Conservation (phyloP, 2,113 vertebrate genomes). For the Mungos mungo region DNA sequence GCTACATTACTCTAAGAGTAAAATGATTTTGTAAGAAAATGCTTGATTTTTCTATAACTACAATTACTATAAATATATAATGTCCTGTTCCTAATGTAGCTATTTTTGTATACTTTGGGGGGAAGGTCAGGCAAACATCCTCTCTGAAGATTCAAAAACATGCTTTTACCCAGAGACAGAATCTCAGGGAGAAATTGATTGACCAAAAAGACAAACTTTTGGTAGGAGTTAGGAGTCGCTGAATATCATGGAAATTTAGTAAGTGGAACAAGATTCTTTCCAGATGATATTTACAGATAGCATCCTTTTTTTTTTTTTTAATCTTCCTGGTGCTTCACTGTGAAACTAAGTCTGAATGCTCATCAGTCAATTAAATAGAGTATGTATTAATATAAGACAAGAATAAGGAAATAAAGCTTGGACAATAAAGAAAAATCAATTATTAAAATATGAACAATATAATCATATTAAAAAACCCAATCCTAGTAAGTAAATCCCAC, state of each 20-base stretch:
- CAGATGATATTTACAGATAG: conserved; percentile 13
- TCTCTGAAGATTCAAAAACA: conserved; percentile 22
- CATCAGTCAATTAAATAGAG: background rate
- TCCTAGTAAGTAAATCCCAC: background rate
- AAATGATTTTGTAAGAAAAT: conserved; percentile 58
- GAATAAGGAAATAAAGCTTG: background rate
- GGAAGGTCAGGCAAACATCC: background rate
- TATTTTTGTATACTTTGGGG: background rate
- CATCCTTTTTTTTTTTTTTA: background rate
- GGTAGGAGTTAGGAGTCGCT: background rate
- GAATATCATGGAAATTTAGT: background rate
- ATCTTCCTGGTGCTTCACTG: background rate
- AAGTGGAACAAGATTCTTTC: background rate
- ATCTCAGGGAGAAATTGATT: background rate
- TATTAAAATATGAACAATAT: background rate
- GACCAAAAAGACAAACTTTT: background rate
- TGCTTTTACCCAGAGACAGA: background rate
- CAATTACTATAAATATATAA: background rate
- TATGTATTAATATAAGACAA: background rate
- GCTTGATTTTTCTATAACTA: conserved; percentile 54
- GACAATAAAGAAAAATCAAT: background rate
- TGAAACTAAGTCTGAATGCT: background rate
- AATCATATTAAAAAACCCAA: background rate
- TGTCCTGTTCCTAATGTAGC: background rate
- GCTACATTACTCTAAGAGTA: conserved; percentile 55